phyloP scores from a whole-genome alignment of 1,140 invertebrate genomes.

The Coptotermes formosanus region DNA sequence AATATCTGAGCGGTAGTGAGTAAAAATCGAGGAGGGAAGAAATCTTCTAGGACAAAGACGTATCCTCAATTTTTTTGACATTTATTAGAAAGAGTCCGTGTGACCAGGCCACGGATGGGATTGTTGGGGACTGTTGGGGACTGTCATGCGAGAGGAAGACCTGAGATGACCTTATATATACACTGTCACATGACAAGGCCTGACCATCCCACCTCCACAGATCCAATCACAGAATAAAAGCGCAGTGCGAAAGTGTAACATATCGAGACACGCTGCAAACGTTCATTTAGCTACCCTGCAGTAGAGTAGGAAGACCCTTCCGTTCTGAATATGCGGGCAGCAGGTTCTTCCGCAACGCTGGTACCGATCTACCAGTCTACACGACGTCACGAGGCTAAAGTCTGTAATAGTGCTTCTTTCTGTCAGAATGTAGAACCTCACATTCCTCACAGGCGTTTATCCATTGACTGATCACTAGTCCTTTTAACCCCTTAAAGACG shows the following conservation, averaged over 20 bases:
- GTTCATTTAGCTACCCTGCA: no score
- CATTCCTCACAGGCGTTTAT: no score
- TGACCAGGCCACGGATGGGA: not conserved
- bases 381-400: no score
- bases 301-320: no score
- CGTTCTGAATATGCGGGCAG: no score
- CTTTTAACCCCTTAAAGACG: no score
- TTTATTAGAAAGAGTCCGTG: conserved; percentile 9
- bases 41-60: conserved; percentile 1
- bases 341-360: no score
- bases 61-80: conserved; percentile 8
- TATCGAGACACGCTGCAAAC: not conserved
- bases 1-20: not conserved
- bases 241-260: not conserved
- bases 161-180: conserved; percentile 1
- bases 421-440: no score
- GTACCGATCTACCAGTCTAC: no score
- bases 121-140: not conserved
- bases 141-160: not conserved
- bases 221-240: not conserved
- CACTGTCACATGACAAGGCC: not conserved
- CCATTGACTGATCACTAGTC: no score
- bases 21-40: not conserved
- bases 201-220: not conserved
- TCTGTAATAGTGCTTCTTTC: no score